Base-by-base conservation (phyloP, 2,113 vertebrate species). In the Anolis sagrei region DNA sequence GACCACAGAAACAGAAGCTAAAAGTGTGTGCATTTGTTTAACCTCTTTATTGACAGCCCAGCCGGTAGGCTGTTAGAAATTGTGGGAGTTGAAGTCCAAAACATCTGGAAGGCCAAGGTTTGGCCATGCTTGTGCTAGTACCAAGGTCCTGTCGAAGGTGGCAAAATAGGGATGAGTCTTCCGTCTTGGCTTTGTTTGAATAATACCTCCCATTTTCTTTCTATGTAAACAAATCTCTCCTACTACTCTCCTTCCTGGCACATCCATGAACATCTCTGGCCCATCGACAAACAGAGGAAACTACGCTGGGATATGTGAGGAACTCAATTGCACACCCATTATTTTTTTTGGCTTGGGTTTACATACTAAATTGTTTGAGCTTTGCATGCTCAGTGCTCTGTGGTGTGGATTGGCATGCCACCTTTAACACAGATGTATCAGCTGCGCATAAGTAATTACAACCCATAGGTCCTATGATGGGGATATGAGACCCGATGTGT, bases 241-340 rank as follows among this genome's bases (percentile, higher is more conserved):
- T 94, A 89, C 94, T 90, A 81, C 93, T 58, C 77, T 93, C 94
- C 95, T 93, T 93, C 96, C 95, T 89, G 94, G 94, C 94, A 88
- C 96, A 90, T 95, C 94, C 90, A 94, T 85, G 96, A 95, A 92
- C 94, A 75, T 89, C 91, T 92, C 93, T 95, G 39, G 94, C 90
- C 89, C 77, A 86, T 90, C 93, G 94, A 91, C 91, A 94, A 95
- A 94, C 97, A 99, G 98, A 99, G 98, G 98, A 99, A 99, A 96
- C 98, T 99, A 89, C 98, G 98, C 96, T 99, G 98, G 98, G 98
- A 99, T 98, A 98, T 99, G 98, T 99, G 98, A 99, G 98, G 95
- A 96, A 90, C 1, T 18, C 87, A 91, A 82, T 16, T 66, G 93
- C 90, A 61, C 84, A 86, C 69, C 36, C 13, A 8, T 62, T 27